Evolutionary conservation across 2,113 vertebrate genomes (phyloP), one percentile per base, ranked within the genome.

Genomic region (Halcyon malimbica): DNA sequence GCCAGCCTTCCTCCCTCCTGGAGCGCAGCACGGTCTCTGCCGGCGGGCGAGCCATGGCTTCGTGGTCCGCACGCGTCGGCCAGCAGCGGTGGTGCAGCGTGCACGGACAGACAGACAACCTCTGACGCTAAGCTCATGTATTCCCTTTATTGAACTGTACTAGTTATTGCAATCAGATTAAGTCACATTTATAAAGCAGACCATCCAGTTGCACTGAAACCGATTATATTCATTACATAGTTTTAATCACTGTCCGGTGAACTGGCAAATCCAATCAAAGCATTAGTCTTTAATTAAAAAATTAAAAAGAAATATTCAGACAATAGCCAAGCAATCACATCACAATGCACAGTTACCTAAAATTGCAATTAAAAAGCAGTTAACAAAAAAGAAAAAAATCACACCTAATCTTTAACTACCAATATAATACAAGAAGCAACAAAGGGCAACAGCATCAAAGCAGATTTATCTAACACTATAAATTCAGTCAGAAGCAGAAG

Each of bases 171-270:
- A 99, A 99, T 99, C 99, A 99, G 99, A 99, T 99, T 98, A 98
- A 99, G 99, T 99, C 99, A 99, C 99, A 99, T 99, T 99, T 99
- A 99, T 99, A 99, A 99, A 99, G 99, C 99, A 99, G 98, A 98
- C 99, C 99, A 99, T 99, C 99, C 99, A 99, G 99, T 99, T 98
- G 99, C 98, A 99, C 98, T 98, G 98, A 99, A 99, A 99, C 99
- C 94, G 97, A 99, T 99, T 98, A 99, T 99, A 99, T 98, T 99
- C 98, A 99, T 99, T 99, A 99, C 99, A 99, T 98, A 99, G 98
- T 96, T 98, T 98, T 98, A 99, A 99, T 98, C 98, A 98, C 99
- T 98, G 98, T 99, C 98, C 98, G 98, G 99, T 98, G 98, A 99
- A 99, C 99, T 98, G 99, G 98, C 99, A 99, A 99, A 99, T 99